Evolutionary conservation across 2,113 vertebrate genomes (phyloP), one percentile per base, ranked within the genome.

Genomic region (Odocoileus virginianus): DNA sequence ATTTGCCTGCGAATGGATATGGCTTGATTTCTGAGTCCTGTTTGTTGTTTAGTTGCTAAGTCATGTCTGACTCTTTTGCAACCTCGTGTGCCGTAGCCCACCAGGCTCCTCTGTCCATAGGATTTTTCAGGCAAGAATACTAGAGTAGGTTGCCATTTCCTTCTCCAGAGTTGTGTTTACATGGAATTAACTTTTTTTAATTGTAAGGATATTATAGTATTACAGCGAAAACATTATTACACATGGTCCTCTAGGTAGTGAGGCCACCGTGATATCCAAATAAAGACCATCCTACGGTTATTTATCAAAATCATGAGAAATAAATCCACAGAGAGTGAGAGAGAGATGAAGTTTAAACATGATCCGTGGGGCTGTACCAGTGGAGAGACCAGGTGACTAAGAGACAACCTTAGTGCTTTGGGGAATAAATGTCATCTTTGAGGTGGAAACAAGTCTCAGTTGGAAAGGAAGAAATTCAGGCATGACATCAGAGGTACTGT

Each of bases 301-400:
- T 28, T 90, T 58, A 90, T 27, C 27, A 92, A 95, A 91, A 55
- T 76, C 78, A 85, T n/a, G 17, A 79, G 74, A 85, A 92, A 78
- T 60, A 64, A 89, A 64, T 47, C 47, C 10, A 90, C 13, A 81
- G n/a, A 88, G 16, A 84, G 5, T 33, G 16, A 95, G 79, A 54
- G 30, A 87, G 17, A 40, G 90, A 47, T 58, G 25, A 87, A 84
- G 9, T 55, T 5, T 84, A 13, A 82, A 83, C 15, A 74, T 28
- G 30, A 27, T 47, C 16, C 14, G 47, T 50, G 55, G 12, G 21
- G 5, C 2, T 87, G 74, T 50, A 36, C 27, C 3, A 0, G 0
- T 27, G 15, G 13, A 64, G 27, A 95, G 74, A 83, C 5, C 17
- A 13, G 4, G 11, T 88, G 27, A 94, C 17, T 9, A 86, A 47